Percentiles rank a stretch among this genome's conserved stretches.
These are phyloP conservation scores for Sphaeramia orbicularis DNA, from an alignment of 2,797 vertebrate species.

Conservation along the genomic window DNA sequence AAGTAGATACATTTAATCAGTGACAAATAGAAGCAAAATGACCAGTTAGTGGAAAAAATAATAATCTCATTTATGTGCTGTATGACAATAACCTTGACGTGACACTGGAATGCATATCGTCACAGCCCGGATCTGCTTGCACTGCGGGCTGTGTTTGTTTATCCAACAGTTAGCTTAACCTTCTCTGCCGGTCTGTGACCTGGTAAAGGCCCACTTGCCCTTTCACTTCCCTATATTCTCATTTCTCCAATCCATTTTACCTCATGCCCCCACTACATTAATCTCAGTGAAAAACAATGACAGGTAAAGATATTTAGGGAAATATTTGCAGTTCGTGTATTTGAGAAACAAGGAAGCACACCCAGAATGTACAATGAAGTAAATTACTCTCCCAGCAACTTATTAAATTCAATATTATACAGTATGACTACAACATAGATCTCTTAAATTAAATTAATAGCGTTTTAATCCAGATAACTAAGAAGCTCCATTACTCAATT, in stretches of 20 bases:
- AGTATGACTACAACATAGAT: too few relatives aligned
- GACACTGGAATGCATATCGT: neutral
- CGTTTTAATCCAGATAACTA: constrained; percentile 16
- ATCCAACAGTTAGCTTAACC: constrained; percentile 59
- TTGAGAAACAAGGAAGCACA: too few relatives aligned
- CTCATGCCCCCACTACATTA: constrained; percentile 3
- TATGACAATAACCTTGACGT: constrained; percentile 49
- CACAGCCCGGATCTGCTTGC: neutral
- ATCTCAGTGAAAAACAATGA: constrained; percentile 5
- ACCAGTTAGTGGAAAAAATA: constrained; percentile 49
- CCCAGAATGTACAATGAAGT: too few relatives aligned
- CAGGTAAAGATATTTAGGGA: neutral
- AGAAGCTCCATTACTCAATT: constrained; percentile 10
- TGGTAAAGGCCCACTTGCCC: constrained; percentile 15
- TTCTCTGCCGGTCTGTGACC: constrained; percentile 45
- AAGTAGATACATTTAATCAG: constrained; percentile 46
- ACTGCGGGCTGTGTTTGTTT: constrained; percentile 58
- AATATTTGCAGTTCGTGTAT: too few relatives aligned
- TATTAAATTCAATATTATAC: too few relatives aligned
- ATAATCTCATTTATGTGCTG: constrained; percentile 36
- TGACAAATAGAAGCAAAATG: constrained; percentile 38
- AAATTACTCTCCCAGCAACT: too few relatives aligned
- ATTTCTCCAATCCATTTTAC: neutral
- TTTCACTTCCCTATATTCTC: neutral
- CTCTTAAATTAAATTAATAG: constrained; percentile 18